Evolutionary conservation across 2,888 invertebrate species (phyloP), one percentile per base, ranked within the genome.

Genomic region (Clusia tigrina): DNA sequence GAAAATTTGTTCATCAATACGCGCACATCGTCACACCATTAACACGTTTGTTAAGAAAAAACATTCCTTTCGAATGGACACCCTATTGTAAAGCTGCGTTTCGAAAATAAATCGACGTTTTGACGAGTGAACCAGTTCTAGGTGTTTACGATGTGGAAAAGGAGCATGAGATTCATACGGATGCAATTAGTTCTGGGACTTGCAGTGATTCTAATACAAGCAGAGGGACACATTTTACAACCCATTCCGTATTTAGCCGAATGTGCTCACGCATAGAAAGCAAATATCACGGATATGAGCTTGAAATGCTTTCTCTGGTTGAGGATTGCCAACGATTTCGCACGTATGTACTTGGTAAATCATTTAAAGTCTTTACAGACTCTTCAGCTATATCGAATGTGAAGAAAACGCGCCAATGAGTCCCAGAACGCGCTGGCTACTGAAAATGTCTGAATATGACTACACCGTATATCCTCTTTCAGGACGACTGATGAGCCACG

Each of bases 101-200:
- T 42, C 6, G n/a, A 3, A 10, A n/a, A 15, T n/a, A 15, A 15
- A 42, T 42, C 9, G n/a, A n/a, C 3, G 15, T 42, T 12, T 42
- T 42, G n/a, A 42, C n/a, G 9, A 42, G n/a, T n/a, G 42, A 42
- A 42, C 42, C 42, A 17, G n/a, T 42, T 42, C n/a, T n/a, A n/a
- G 6, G 42, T n/a, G n/a, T 42, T 42, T 42, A 42, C n/a, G 42
- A 42, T 17, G 42, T 42, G 3, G n/a, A 42, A n/a, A 42, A 42
- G n/a, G n/a, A 42, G 3, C 42, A 42, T n/a, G 15, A 42, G n/a
- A 6, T 12, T 15, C 42, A 12, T n/a, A n/a, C n/a, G n/a, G n/a
- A n/a, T n/a, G n/a, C n/a, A n/a, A n/a, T n/a, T n/a, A n/a, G n/a
- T n/a, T n/a, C n/a, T n/a, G n/a, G n/a, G n/a, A n/a, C n/a, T n/a